phyloP scores from a whole-genome alignment of 2,888 invertebrate species.

The Phalera bucephala region DNA sequence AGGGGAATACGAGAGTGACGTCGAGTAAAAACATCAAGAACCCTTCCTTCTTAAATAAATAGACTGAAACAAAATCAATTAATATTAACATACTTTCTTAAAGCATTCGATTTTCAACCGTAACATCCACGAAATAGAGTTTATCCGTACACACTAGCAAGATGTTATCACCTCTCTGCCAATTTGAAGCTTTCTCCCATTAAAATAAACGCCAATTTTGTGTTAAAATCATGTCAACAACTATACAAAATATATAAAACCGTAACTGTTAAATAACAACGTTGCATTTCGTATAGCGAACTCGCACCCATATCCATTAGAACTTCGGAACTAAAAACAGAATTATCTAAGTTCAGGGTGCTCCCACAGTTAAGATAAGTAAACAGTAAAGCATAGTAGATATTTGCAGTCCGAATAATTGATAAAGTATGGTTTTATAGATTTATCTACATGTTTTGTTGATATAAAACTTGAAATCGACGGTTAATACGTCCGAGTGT shows the following conservation, averaged over 20 bases:
- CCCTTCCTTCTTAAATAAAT: neutral
- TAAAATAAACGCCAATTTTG: neutral
- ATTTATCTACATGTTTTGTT: too few relatives aligned
- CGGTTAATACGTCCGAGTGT: too few relatives aligned
- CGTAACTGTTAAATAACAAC: too few relatives aligned
- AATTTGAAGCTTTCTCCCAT: neutral
- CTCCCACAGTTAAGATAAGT: too few relatives aligned
- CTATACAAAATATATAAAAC: too few relatives aligned
- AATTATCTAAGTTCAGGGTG: neutral
- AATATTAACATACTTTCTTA: neutral
- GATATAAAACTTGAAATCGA: too few relatives aligned
- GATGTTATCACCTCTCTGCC: neutral
- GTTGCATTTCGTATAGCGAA: too few relatives aligned
- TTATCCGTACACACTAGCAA: neutral
- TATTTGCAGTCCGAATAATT: too few relatives aligned
- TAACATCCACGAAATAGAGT: neutral
- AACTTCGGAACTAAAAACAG: neutral
- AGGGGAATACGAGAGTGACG: too few relatives aligned
- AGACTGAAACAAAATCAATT: neutral
- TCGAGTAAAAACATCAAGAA: constrained; percentile 13
- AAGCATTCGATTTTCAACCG: neutral
- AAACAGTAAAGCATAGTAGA: too few relatives aligned
- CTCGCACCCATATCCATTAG: neutral
- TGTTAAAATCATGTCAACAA: neutral
- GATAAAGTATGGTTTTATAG: too few relatives aligned